These are phyloP conservation scores for Motacilla tschutschensis DNA, from an alignment of 2,113 vertebrate genomes.

Conservation along the genomic window DNA sequence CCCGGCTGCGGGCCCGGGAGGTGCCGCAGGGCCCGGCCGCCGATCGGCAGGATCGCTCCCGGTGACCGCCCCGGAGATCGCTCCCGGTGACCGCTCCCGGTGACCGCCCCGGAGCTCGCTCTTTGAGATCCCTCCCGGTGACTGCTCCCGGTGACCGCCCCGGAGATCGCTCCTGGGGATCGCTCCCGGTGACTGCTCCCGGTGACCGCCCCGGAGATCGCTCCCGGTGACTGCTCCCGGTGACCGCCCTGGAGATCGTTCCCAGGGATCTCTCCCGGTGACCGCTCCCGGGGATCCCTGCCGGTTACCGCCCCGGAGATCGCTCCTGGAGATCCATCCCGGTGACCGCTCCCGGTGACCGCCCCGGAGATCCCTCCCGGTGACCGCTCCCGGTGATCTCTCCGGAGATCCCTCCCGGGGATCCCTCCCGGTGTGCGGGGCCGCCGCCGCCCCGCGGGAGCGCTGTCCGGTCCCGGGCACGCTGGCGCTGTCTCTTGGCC, in stretches of 20 bases:
- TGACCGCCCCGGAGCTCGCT: accelerated
- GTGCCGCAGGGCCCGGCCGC: no score
- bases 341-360: no score
- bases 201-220: no score
- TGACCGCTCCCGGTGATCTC: accelerated
- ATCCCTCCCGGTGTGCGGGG: accelerated
- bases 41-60: accelerated
- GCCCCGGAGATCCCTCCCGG: no score
- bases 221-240: no score
- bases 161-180: no score
- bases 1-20: background rate
- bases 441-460: background rate
- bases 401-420: no score
- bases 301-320: accelerated
- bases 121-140: accelerated
- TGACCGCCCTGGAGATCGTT: accelerated
- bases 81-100: no score
- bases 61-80: no score
- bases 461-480: background rate
- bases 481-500: background rate
- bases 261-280: accelerated
- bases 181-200: no score
- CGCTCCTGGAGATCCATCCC: accelerated
- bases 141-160: no score
- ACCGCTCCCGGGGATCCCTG: no score